Evolutionary conservation across 1,140 invertebrate species (phyloP), one percentile per base, ranked within the genome.

Genomic region (Bombus superbus): DNA sequence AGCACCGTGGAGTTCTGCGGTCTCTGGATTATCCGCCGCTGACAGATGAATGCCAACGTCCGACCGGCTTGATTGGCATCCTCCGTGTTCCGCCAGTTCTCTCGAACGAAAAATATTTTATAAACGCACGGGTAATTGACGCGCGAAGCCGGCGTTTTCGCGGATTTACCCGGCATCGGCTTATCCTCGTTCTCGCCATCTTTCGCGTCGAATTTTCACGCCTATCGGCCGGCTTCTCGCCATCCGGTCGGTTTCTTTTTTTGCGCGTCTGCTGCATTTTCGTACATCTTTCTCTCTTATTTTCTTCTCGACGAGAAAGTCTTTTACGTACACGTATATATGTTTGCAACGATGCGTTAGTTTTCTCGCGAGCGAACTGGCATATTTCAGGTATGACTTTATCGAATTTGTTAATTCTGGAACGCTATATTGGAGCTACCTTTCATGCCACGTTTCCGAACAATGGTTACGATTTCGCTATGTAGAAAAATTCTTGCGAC

Each of bases 21-120:
- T 73, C 59, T 85, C 69, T 71, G 84, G 86, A 86, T 88, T 86
- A 88, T 88, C 84, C 84, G 64, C 44, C 80, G n/a, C 57, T 83
- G 85, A 88, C 75, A 81, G 85, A 82, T 81, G 80, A 86, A 81
- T 81, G 79, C 80, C 83, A 86, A 47, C 69, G 81, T 66, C 64
- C 42, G 44, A 40, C 3, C 42, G 25, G 78, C 83, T 74, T 88
- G 87, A 81, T 86, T 83, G 87, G 78, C 74, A 66, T 86, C 57
- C 32, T 42, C 57, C 59, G 28, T 69, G 68, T 74, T 47, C 40
- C 32, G 11, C 2, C 66, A 25, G 47, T n/a, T 53, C 42, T 73
- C 66, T 32, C 81, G n/a, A 15, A 35, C 68, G 80, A 77, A 86
- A 88, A 88, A 88, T 86, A 88, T 86, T 88, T 88, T 82, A 86